Conservation (phyloP, 2,113 vertebrate genomes). For the Todiramphus chloris region DNA sequence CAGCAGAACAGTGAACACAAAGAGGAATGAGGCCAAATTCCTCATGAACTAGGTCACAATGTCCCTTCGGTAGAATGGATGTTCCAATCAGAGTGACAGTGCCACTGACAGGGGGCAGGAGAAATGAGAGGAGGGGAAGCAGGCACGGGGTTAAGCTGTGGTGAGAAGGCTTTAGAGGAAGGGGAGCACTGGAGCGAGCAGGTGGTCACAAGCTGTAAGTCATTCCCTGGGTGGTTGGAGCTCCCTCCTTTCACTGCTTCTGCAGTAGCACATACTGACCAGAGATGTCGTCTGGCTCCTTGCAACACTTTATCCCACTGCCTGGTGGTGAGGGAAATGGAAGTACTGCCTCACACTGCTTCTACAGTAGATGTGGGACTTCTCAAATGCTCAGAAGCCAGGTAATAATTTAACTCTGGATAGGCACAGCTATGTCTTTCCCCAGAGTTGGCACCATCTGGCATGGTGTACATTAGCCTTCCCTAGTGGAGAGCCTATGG, state of each 20-base stretch:
- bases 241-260: neutral
- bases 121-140: neutral
- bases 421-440: neutral
- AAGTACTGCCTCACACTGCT: neutral
- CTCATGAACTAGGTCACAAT: neutral
- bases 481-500: neutral
- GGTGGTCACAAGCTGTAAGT: neutral
- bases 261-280: neutral
- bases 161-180: neutral
- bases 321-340: neutral
- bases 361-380: neutral
- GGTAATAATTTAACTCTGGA: neutral
- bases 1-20: constrained; percentile 32
- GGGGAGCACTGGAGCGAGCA: neutral
- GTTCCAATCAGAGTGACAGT: neutral
- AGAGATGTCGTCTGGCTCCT: neutral
- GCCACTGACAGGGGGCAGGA: neutral
- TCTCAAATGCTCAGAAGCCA: neutral
- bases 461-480: neutral
- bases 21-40: constrained; percentile 51
- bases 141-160: neutral
- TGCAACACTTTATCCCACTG: rapidly evolving
- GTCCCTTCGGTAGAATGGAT: neutral
- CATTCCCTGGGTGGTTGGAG: neutral
- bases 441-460: neutral